A percentile compares a stretch with the other conserved stretches of the same genome.
Evolutionary conservation across 2,888 invertebrate species (phyloP).

Genomic region (Metopia argyrocephala): DNA sequence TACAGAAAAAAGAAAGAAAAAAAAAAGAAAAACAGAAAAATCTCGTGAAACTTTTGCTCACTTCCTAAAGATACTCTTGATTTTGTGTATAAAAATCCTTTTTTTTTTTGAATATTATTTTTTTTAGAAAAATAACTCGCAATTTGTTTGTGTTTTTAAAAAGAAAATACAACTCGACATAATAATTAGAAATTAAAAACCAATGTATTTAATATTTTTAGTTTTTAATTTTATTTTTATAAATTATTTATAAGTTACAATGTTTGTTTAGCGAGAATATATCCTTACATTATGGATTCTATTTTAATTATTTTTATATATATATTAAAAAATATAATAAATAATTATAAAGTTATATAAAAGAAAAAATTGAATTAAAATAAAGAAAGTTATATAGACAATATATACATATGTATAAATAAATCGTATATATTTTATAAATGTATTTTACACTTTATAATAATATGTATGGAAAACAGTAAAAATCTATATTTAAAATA

Average conservation of each 20-base stretch:
- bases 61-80: conserved; percentile 47
- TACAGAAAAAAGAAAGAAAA: not conserved
- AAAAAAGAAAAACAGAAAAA: not conserved
- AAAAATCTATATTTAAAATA: conserved; percentile 25
- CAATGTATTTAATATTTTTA: conserved; percentile 7
- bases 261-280: conserved; percentile 57
- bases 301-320: conserved; percentile 35
- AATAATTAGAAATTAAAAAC: not conserved
- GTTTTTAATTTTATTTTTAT: not conserved
- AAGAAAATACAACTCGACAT: conserved; percentile 11
- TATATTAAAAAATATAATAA: not conserved
- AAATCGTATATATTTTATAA: conserved; percentile 46
- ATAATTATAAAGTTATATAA: conserved; percentile 21
- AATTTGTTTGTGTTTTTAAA: conserved; percentile 38
- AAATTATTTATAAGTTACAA: conserved; percentile 19
- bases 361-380: conserved; percentile 31
- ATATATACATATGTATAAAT: conserved; percentile 42
- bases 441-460: conserved; percentile 51
- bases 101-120: conserved; percentile 3
- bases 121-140: conserved; percentile 37
- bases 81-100: conserved; percentile 38
- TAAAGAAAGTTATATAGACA: conserved; percentile 23
- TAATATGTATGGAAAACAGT: not conserved
- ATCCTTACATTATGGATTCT: conserved; percentile 64
- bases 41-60: not conserved